Evolutionary conservation across 2,113 vertebrate genomes (phyloP), one percentile per base, ranked within the genome.

Genomic region (Callipepla californica): DNA sequence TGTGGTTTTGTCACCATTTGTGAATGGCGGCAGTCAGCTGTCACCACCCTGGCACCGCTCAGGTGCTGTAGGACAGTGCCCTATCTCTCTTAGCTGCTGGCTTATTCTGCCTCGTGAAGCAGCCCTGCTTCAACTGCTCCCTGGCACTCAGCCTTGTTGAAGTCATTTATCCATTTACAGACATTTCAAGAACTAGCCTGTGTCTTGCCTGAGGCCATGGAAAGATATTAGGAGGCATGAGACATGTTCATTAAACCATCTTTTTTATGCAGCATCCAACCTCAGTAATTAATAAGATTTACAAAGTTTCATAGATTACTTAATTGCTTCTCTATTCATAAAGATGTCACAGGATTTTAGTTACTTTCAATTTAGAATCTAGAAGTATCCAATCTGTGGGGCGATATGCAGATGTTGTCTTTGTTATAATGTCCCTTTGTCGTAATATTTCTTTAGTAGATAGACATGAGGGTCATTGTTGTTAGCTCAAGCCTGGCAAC

Each of bases 221-320:
- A 66, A 23, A 36, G 48, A 6, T 89, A 91, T n/a, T 79, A 92
- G 57, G 81, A 91, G 85, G 62, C 58, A 28, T 17, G 58, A 89
- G 53, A 94, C 66, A 36, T 34, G 75, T 85, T 79, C 45, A 47
- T 5, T 91, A 90, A 80, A 45, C 68, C 45, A 44, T 85, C 59
- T 77, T 69, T 69, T 91, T 68, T 82, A 59, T 89, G 62, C 67
- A 85, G 59, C 59, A 77, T 80, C 1, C 9, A 87, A 85, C n/a
- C 72, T 73, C 50, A 34, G 53, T 85, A 89, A 85, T 94, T 88
- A 89, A 62, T 93, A 89, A n/a, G 6, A 85, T 82, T 89, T 85
- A 50, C 84, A 93, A 89, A 87, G 50, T 81, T 79, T 42, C 0
- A 0, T 85, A 62, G 80, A 85, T 92, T 81, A 73, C 55, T 79